Evolutionary conservation across 92 coral and sea anemone species (phyloP), one percentile per base, ranked within the genome.

Genomic region (Plumapathes pennacea): DNA sequence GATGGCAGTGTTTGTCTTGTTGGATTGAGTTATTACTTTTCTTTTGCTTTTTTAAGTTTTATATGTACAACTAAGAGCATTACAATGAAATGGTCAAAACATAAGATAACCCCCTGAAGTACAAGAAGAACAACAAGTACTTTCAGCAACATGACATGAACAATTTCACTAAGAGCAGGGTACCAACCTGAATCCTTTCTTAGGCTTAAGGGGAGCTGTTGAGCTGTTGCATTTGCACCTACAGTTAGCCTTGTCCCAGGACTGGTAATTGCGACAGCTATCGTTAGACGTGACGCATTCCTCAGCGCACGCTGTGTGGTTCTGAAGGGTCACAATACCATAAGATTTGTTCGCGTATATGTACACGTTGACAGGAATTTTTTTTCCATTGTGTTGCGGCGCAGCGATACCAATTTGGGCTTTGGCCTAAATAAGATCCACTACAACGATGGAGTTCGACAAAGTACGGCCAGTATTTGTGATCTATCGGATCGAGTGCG

Each of bases 371-470:
- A 75, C 22, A 29, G 25, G 60, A 1, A 82, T 62, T 24, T 62
- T n/a, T 70, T 24, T 61, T 37, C 18, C 51, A 44, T 24, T 25
- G 38, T 5, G 33, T 23, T 5, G 85, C 77, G 9, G 73, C 96
- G 31, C 96, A 88, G 2, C 64, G 73, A 7, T 61, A 65, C 13
- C 62, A 29, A 17, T 49, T 44, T 11, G 96, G 96, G 19, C 54
- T 48, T 21, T 19, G 8, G 11, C 18, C 11, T 9, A 43, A 44
- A 21, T 57, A 61, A 8, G 89, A 65, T 12, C 96, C 96, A 0
- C 76, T 67, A 30, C 96, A 86, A 3, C 90, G 90, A 32, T 88
- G 90, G 4, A 88, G 86, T 45, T 77, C 57, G 44, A 88, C 73
- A 33, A 66, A 71, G 68, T 54, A 83, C 4, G 96, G 96, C 63